phyloP scores from a whole-genome alignment of 2,113 vertebrate genomes.

The Zosterops hypoxanthus region DNA sequence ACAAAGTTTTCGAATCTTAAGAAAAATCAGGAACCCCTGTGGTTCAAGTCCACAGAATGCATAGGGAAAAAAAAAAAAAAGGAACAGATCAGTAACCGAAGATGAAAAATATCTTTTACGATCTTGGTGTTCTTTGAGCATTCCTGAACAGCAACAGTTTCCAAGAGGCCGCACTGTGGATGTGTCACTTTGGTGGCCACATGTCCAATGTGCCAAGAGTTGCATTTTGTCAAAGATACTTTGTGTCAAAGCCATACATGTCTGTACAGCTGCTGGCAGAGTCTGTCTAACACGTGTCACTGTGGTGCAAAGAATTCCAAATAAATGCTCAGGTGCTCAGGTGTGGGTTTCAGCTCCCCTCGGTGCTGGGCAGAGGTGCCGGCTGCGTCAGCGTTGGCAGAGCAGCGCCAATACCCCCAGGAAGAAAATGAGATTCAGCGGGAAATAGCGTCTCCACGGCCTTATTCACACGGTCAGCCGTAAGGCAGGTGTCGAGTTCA shows the following conservation, averaged over 20 bases:
- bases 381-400: neutral
- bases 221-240: neutral
- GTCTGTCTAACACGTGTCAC: too few species aligned
- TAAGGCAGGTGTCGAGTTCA: neutral
- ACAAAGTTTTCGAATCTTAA: neutral
- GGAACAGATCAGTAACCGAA: too few species aligned
- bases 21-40: neutral
- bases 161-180: too few species aligned
- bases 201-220: neutral
- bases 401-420: neutral
- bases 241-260: accelerated
- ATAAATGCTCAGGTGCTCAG: accelerated
- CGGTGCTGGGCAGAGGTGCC: neutral
- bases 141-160: neutral
- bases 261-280: neutral
- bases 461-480: neutral
- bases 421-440: neutral
- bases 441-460: neutral
- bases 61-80: neutral
- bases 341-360: neutral
- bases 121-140: neutral
- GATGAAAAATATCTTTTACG: too few species aligned
- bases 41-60: neutral
- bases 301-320: neutral
- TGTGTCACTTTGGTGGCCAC: neutral